These are phyloP conservation scores for Acrocyrtus sp. DNA, from an alignment of 2,888 invertebrate species.

Conservation along the genomic window DNA sequence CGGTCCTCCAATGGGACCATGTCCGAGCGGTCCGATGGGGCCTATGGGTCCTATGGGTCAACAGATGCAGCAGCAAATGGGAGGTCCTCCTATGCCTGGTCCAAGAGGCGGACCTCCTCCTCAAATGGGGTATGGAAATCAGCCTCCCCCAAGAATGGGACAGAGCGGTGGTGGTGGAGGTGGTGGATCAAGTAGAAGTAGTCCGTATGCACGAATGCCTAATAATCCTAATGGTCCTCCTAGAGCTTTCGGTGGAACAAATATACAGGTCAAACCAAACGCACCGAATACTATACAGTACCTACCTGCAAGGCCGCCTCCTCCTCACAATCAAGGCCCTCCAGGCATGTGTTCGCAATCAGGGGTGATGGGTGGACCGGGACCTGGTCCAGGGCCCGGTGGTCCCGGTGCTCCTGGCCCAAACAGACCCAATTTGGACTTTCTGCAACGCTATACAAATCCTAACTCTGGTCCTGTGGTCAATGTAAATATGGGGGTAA, in stretches of 20 bases:
- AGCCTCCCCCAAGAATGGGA: constrained; percentile 62
- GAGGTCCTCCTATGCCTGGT: constrained; percentile 42
- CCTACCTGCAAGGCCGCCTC: constrained; percentile 93
- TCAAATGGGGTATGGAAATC: constrained; percentile 57
- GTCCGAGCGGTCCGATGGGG: constrained; percentile 63
- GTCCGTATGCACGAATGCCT: constrained; percentile 69
- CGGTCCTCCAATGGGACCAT: constrained; percentile 36
- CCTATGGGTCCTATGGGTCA: constrained; percentile 63
- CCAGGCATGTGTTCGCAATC: constrained; percentile 55
- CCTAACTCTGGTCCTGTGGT: constrained; percentile 71
- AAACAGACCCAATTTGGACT: constrained; percentile 86
- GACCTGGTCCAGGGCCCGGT: constrained; percentile 33
- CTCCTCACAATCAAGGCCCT: constrained; percentile 64
- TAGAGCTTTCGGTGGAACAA: constrained; percentile 77
- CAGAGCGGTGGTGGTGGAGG: constrained; percentile 73
- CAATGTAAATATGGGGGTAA: constrained; percentile 63
- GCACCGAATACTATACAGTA: constrained; percentile 99
- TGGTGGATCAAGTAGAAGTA: constrained; percentile 64
- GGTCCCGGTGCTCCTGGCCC: constrained; percentile 70
- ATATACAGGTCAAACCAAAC: constrained; percentile 94
- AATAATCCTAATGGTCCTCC: constrained; percentile 70
- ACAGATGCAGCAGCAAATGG: constrained; percentile 59
- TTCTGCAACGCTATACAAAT: constrained; percentile 87
- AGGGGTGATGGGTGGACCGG: constrained; percentile 53
- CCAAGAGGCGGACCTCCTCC: constrained; percentile 54